These are phyloP conservation scores for Spilogale gracilis DNA, from an alignment of 2,113 vertebrate genomes.

Conservation along the genomic window DNA sequence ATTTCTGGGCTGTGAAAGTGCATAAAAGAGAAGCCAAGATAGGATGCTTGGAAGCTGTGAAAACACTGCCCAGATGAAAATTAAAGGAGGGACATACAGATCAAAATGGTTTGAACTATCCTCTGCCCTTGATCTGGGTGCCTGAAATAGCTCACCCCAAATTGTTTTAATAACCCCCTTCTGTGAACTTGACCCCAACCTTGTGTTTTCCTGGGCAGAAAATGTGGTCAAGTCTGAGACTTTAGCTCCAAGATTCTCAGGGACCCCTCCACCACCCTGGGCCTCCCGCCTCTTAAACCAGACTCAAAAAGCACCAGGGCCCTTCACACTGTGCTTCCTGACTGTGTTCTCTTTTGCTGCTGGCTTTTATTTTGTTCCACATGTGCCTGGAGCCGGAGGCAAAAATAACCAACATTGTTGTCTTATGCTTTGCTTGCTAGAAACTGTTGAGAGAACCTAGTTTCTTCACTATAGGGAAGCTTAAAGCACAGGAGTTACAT, in stretches of 20 bases:
- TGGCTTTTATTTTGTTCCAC: background rate
- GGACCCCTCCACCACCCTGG: no score
- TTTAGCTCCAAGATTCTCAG: background rate
- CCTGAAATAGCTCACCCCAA: background rate
- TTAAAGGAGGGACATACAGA: background rate
- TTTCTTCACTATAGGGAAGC: constrained; percentile 31
- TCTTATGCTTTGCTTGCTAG: background rate
- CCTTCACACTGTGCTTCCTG: background rate
- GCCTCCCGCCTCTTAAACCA: background rate
- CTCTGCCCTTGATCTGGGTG: constrained; percentile 42
- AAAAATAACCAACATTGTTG: constrained; percentile 50
- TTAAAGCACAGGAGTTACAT: constrained; percentile 23
- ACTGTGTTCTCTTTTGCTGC: background rate
- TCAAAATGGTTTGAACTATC: constrained; percentile 37
- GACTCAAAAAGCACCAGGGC: background rate
- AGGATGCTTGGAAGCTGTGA: background rate
- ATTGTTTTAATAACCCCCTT: background rate
- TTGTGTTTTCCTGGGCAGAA: background rate
- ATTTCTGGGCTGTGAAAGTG: constrained; percentile 48
- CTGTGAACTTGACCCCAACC: constrained; percentile 36
- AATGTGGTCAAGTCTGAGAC: background rate
- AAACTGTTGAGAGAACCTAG: constrained; percentile 18
- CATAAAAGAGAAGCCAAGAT: constrained; percentile 30
- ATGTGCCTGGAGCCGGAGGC: background rate
- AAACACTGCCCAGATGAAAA: background rate